Conservation (phyloP, 1,140 invertebrate species). For the Drosophila santomea region DNA sequence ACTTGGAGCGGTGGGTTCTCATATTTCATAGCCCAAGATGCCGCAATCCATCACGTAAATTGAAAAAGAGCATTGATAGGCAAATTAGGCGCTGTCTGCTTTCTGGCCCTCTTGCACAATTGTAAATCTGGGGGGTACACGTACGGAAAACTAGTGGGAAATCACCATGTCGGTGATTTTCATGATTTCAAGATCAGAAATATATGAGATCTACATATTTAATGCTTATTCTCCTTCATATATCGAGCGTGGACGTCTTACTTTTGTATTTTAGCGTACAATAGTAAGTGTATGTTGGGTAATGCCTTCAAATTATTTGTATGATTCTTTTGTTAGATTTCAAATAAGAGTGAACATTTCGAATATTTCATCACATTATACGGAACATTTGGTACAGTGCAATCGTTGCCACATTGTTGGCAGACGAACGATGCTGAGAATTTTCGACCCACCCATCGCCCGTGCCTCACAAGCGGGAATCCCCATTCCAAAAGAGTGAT, state of each 20-base stretch:
- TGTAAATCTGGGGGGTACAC: constrained; percentile 5
- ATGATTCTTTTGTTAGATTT: too few species aligned
- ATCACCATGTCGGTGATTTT: not conserved
- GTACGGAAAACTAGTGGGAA: not conserved
- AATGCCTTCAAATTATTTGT: too few species aligned
- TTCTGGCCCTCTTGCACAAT: constrained; percentile 38
- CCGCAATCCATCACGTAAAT: constrained; percentile 58
- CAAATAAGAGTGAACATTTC: too few species aligned
- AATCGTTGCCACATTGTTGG: constrained; percentile 13
- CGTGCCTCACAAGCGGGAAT: constrained; percentile 28
- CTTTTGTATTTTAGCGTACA: too few species aligned
- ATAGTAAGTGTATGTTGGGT: too few species aligned
- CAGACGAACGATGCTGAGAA: constrained; percentile 31
- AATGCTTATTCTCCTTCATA: too few species aligned
- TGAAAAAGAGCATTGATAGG: constrained; percentile 66
- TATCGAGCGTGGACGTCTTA: too few species aligned
- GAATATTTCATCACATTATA: not conserved
- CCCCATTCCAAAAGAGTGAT: constrained; percentile 15
- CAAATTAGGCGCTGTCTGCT: constrained; percentile 48
- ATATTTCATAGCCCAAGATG: constrained; percentile 53
- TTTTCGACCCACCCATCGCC: constrained; percentile 2
- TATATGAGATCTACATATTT: too few species aligned
- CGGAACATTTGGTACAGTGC: constrained; percentile 12
- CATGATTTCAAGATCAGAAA: not conserved
- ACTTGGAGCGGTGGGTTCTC: constrained; percentile 57